phyloP scores from a whole-genome alignment of 2,113 vertebrate genomes.

The Lethenteron camtschaticum region DNA sequence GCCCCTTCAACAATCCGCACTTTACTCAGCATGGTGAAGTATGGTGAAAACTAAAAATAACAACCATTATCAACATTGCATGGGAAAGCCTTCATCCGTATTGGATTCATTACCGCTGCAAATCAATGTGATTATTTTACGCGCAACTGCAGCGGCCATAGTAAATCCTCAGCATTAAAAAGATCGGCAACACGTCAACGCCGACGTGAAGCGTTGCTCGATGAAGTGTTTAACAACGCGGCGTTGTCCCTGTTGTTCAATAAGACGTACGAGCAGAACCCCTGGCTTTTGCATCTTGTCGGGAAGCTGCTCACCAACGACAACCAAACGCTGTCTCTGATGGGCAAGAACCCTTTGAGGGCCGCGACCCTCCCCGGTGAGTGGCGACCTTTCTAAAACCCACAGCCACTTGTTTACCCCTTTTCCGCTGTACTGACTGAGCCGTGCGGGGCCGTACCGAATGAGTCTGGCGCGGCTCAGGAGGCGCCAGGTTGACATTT shows the following conservation, averaged over 20 bases:
- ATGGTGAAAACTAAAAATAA: no score
- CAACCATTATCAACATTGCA: no score
- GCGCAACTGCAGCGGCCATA: no score
- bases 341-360: conserved; percentile 45
- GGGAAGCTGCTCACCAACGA: conserved; percentile 65
- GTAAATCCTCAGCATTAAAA: no score
- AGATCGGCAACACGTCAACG: no score
- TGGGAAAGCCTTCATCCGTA: no score
- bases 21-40: no score
- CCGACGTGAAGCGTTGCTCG: no score
- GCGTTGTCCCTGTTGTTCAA: background rate
- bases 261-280: conserved; percentile 85
- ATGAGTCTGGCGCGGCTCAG: conserved; percentile 21
- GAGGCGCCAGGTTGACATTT: conserved; percentile 14
- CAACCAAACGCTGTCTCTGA: conserved; percentile 31
- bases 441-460: conserved; percentile 22
- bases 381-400: background rate
- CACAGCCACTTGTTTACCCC: conserved; percentile 10
- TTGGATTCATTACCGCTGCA: no score
- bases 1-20: no score
- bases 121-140: no score
- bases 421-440: conserved; percentile 13
- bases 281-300: conserved; percentile 75
- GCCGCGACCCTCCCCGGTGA: conserved; percentile 40
- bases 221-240: no score